Evolutionary conservation across 2,797 vertebrate species (phyloP), one percentile per base, ranked within the genome.

Genomic region (Lateolabrax maculatus): DNA sequence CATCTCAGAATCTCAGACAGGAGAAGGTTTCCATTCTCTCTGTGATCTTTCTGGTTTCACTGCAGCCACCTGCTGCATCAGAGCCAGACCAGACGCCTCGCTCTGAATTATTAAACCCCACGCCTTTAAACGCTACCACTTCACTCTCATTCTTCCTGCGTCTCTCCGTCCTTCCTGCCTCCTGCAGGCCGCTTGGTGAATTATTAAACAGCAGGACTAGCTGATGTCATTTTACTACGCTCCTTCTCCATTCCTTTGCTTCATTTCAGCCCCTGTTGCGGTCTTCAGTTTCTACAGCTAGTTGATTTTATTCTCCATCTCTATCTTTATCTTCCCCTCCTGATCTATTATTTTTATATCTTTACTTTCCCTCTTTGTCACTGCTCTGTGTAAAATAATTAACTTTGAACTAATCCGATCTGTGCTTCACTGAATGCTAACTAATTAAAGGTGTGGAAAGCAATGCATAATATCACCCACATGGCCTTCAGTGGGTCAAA

Each of bases 21-120:
- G 57, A 83, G 79, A 36, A 49, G 73, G 60, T 27, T 70, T 57
- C 27, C 21, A 27, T 53, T 71, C 58, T 51, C 58, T 27, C 69
- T 81, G 48, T 86, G 79, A 77, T 84, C 60, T 75, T 44, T 58
- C 5, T 29, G 71, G 80, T 87, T 77, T 51, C 75, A 23, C 63
- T 78, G 84, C 82, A 77, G 84, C 82, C 86, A 88, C 84, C 86
- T 87, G 84, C 84, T 88, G 83, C 83, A 79, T 84, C 83, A 62
- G 64, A 81, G 60, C 31, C 75, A 37, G 70, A 67, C 75, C 85
- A 85, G 84, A 83, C 85, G 41, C 71, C 66, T 36, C 63, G 61
- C 8, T 31, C 66, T 89, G 82, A 85, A 89, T 91, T 76, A 89
- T 89, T 89, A 41, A 90, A 77, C 76, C 52, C 25, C n/a, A 3